phyloP scores from a whole-genome alignment of 2,113 vertebrate species.

The Hemibagrus wyckioides region DNA sequence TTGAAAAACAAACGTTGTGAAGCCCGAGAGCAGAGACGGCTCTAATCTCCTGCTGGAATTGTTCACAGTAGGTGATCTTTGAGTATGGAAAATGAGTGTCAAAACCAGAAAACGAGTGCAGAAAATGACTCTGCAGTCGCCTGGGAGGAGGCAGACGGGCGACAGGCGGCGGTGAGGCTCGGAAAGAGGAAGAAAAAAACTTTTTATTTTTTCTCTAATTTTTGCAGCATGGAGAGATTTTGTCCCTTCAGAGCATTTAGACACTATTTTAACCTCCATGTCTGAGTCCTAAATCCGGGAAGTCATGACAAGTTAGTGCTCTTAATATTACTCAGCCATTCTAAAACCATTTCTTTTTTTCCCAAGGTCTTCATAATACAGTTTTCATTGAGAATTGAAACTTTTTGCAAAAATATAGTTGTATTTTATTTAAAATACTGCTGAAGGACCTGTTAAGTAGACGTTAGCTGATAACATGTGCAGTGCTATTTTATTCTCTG shows the following conservation, averaged over 20 bases:
- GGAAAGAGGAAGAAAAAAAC: background rate
- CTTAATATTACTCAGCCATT: background rate
- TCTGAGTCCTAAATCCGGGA: background rate
- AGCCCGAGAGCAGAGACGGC: slow-evolving; percentile 43
- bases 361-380: too few species aligned
- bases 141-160: background rate
- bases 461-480: background rate
- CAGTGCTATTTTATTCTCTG: background rate
- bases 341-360: too few species aligned
- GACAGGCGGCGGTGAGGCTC: background rate
- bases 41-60: slow-evolving; percentile 51
- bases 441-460: background rate
- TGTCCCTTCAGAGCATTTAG: background rate
- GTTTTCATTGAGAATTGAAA: too few species aligned
- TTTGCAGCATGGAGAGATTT: background rate
- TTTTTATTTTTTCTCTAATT: background rate
- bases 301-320: background rate
- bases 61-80: slow-evolving; percentile 59
- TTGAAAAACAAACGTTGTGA: slow-evolving; percentile 44
- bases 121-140: slow-evolving; percentile 21
- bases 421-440: background rate
- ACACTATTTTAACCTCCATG: background rate
- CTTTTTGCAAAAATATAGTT: background rate
- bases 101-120: slow-evolving; percentile 44
- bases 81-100: slow-evolving; percentile 52